These are phyloP conservation scores for Notothenia rossii DNA, from an alignment of 2,113 vertebrate species.

Conservation along the genomic window DNA sequence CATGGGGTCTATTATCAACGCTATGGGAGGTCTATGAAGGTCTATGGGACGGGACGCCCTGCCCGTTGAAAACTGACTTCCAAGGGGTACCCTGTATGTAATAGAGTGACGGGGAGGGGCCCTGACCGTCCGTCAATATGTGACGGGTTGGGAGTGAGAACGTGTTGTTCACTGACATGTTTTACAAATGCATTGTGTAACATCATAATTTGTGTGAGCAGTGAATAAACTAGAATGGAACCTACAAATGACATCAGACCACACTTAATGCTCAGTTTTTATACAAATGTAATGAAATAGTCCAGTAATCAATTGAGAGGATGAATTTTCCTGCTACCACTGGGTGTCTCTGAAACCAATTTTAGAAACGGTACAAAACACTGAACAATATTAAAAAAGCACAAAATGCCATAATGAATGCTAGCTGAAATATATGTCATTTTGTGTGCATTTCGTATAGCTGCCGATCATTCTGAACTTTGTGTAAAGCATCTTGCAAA, in stretches of 20 bases:
- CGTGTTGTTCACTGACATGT: too few relatives aligned
- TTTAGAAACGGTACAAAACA: not conserved
- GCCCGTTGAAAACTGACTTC: too few relatives aligned
- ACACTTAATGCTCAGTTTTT: not conserved
- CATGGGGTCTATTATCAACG: too few relatives aligned
- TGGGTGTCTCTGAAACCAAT: not conserved
- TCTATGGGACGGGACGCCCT: too few relatives aligned
- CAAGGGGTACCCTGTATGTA: too few relatives aligned
- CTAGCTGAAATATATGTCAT: not conserved
- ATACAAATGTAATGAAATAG: not conserved
- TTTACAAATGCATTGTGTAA: too few relatives aligned
- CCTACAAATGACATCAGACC: not conserved
- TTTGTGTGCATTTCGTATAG: not conserved
- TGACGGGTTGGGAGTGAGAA: too few relatives aligned
- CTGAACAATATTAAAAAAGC: not conserved
- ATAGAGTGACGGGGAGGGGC: too few relatives aligned
- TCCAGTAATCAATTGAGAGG: too few relatives aligned
- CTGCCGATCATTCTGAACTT: not conserved
- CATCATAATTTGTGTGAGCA: too few relatives aligned
- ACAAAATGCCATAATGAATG: not conserved
- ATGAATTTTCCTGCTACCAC: not conserved
- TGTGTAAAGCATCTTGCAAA: not conserved
- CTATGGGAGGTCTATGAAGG: too few relatives aligned
- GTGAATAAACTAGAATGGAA: not conserved
- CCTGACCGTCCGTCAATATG: too few relatives aligned